These are phyloP conservation scores for Tiaroga cobitis DNA, from an alignment of 2,797 vertebrate genomes.

Conservation along the genomic window DNA sequence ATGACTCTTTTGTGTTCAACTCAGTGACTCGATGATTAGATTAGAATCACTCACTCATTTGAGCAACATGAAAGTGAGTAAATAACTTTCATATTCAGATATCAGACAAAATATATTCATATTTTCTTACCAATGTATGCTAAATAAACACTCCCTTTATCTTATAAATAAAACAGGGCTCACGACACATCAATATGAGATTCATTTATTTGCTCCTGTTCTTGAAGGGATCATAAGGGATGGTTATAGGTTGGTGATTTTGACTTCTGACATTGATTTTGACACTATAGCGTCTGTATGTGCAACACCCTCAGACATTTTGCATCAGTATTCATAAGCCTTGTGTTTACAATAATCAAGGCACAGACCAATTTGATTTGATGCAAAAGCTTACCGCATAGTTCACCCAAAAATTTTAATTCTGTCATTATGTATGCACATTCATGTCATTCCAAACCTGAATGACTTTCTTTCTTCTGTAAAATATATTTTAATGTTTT, in stretches of 20 bases:
- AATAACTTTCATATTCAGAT: background rate
- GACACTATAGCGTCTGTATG: background rate
- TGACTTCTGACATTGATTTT: background rate
- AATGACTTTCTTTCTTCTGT: background rate
- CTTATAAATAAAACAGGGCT: constrained; percentile 29
- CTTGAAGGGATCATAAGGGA: constrained; percentile 18
- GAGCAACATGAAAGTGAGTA: background rate
- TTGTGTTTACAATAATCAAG: background rate
- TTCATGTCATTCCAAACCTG: background rate
- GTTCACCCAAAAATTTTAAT: background rate
- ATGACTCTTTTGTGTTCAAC: too few species aligned
- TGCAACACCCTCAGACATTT: background rate
- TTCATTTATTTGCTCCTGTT: background rate
- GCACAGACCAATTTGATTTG: background rate
- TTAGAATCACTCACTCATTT: background rate
- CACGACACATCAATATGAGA: constrained; percentile 1
- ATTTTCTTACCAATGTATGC: background rate
- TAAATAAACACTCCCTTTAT: background rate
- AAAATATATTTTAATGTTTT: background rate
- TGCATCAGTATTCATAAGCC: background rate
- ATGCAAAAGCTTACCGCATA: background rate
- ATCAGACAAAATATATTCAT: background rate
- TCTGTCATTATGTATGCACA: background rate
- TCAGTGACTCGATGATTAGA: too few species aligned
- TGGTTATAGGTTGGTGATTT: constrained; percentile 12